Conservation (phyloP, 2,888 invertebrate genomes). For the Dynastes maya region DNA sequence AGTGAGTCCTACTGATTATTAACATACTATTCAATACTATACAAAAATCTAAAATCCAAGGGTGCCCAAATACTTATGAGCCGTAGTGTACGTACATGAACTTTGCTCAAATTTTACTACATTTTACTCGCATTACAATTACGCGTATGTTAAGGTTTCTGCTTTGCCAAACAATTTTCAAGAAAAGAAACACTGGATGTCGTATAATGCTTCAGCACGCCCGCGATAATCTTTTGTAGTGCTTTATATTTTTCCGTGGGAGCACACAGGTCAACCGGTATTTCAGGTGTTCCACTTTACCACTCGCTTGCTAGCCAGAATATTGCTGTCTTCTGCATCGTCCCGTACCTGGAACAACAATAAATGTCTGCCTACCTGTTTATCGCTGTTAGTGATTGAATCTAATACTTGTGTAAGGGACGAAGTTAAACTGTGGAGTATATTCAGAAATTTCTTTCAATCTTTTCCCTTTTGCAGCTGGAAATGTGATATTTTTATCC, state of each 20-base stretch:
- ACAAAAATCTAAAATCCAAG: no score
- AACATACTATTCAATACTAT: no score
- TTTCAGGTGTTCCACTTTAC: conserved; percentile 57
- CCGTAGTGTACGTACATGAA: no score
- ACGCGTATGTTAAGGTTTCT: no score
- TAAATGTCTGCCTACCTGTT: conserved; percentile 41
- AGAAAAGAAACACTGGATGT: neutral
- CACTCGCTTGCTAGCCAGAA: conserved; percentile 52
- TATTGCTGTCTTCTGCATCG: conserved; percentile 1
- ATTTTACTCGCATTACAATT: no score
- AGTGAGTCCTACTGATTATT: no score
- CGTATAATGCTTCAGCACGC: neutral
- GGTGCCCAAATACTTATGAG: no score
- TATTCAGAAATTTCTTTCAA: conserved; percentile 2
- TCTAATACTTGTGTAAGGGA: neutral
- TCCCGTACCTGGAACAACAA: conserved; percentile 28
- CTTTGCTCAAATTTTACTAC: no score
- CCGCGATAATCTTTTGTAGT: neutral
- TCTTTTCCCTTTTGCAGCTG: no score
- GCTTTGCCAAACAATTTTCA: neutral
- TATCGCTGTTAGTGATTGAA: conserved; percentile 20
- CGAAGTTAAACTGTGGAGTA: neutral
- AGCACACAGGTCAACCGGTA: conserved; percentile 56
- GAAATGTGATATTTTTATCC: no score
- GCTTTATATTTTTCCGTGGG: conserved; percentile 51